Base-by-base conservation (phyloP, 2,797 vertebrate species). In the Hyperoplus lanceolatus region DNA sequence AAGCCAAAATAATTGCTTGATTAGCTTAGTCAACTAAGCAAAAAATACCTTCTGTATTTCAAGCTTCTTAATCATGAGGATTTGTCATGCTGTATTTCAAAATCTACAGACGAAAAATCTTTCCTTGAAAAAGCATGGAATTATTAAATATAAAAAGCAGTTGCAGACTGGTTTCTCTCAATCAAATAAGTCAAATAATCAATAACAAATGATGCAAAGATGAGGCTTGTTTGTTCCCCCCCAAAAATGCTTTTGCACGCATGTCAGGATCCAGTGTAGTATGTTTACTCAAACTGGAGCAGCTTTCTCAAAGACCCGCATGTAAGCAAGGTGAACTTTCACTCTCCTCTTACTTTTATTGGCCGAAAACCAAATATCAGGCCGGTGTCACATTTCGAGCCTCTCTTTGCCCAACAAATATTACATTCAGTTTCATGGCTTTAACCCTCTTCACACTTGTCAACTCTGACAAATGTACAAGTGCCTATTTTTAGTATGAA, bases 351-450 rank as follows among this genome's bases (percentile, higher is more conserved):
- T 45, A 83, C 50, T 73, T 90, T 87, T 82, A 83, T 48, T 77
- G 82, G 73, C 75, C 66, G 38, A 81, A 88, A 87, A 77, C 78
- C 76, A 90, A 85, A 77, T 81, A 71, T 75, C 87, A 82, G 46
- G 14, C 56, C 59, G 13, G 79, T 81, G 91, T 87, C 70, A 93
- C 83, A 82, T 90, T 93, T 89, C 70, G n/a, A 65, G 71, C 68
- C 58, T 77, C 65, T 78, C 68, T 92, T 90, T 91, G 83, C 70
- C 75, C 7, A 15, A 75, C 84, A 90, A 80, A 90, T 65, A 85
- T 61, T 29, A 61, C 64, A 73, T 73, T 67, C 53, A 57, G 38
- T 69, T 74, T 45, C 72, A 67, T 14, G 39, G 69, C 70, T 58
- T 71, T 77, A 15, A 18, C 41, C 53, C 50, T 49, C 48, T 71